phyloP scores from a whole-genome alignment of 2,113 vertebrate genomes.

The Varanus komodoensis region DNA sequence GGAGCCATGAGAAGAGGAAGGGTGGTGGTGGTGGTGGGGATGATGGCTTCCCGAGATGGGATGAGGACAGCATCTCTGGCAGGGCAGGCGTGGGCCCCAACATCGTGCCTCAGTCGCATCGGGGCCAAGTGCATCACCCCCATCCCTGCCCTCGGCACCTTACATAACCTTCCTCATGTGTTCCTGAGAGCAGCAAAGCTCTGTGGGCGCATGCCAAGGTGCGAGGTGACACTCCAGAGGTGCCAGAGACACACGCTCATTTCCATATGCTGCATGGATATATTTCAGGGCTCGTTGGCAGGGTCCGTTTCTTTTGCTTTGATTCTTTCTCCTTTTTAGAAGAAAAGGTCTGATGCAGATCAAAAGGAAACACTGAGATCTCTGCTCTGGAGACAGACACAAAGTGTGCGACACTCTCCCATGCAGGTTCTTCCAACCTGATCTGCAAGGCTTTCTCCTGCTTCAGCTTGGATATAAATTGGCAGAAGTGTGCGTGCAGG shows the following conservation, averaged over 20 bases:
- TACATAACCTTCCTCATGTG: background rate
- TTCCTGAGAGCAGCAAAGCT: background rate
- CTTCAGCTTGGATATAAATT: background rate
- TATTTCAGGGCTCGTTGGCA: constrained; percentile 7
- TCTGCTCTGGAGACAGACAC: constrained; percentile 15
- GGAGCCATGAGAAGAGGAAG: background rate
- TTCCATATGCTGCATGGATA: constrained; percentile 12
- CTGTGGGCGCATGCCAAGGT: constrained; percentile 20
- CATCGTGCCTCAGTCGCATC: background rate
- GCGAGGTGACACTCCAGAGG: constrained; percentile 38
- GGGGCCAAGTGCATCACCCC: background rate
- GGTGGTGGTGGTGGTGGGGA: background rate
- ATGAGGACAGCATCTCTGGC: rapidly evolving
- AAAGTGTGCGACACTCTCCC: background rate
- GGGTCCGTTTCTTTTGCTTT: background rate
- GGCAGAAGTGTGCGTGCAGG: background rate
- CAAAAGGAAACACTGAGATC: constrained; percentile 16
- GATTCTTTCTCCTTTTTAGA: background rate
- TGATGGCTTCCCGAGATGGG: background rate
- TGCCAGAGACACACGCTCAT: background rate
- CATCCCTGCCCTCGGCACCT: background rate
- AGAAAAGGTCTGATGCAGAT: background rate
- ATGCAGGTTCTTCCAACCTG: background rate
- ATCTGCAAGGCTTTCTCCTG: background rate
- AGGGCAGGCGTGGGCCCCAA: background rate